phyloP scores from a whole-genome alignment of 2,888 invertebrate genomes.

The Emmelina monodactyla region DNA sequence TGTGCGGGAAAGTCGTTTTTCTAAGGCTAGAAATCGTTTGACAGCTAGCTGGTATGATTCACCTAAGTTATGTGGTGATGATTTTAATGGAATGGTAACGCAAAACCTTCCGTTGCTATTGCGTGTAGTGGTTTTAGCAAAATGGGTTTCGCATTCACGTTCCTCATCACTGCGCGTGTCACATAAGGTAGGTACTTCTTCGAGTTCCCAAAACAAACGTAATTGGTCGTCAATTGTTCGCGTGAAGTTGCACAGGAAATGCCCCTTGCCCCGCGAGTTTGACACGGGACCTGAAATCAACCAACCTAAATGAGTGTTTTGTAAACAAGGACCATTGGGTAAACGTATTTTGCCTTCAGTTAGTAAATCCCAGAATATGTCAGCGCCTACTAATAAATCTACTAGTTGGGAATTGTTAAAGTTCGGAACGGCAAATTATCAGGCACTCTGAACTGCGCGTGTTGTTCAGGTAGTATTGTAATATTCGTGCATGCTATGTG shows the following conservation, averaged over 20 bases:
- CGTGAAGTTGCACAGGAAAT: too few relatives aligned
- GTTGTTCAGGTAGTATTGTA: too few relatives aligned
- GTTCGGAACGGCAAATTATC: background rate
- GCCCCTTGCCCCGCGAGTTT: too few relatives aligned
- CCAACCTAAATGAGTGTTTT: background rate
- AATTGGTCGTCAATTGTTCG: too few relatives aligned
- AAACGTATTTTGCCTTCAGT: background rate
- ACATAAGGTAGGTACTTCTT: too few relatives aligned
- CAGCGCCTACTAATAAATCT: background rate
- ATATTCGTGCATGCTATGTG: slow-evolving; percentile 2
- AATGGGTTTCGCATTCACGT: background rate
- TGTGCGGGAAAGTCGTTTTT: too few relatives aligned
- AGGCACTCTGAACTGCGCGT: too few relatives aligned
- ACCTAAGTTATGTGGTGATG: too few relatives aligned
- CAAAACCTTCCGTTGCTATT: background rate
- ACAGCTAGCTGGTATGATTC: too few relatives aligned
- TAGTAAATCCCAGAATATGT: background rate
- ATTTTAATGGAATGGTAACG: background rate
- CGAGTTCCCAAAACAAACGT: too few relatives aligned
- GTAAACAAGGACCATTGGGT: background rate
- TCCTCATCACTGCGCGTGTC: background rate
- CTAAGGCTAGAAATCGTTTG: too few relatives aligned
- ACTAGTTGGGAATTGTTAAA: background rate
- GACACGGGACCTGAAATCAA: background rate
- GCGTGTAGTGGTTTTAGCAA: background rate